phyloP scores from a whole-genome alignment of 2,797 vertebrate genomes.

The Syngnathus acus region DNA sequence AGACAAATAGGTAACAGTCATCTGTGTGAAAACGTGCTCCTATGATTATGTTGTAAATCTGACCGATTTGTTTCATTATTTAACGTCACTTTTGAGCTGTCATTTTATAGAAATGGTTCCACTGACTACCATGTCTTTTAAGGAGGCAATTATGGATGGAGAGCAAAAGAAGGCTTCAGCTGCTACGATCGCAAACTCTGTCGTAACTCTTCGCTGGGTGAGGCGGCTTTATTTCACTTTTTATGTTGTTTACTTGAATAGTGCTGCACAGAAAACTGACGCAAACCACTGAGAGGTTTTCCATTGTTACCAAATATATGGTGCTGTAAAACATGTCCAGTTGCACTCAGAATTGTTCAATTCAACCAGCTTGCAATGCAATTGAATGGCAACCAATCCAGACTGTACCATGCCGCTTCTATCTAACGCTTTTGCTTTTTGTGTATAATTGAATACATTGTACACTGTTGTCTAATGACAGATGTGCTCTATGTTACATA shows the following conservation, averaged over 20 bases:
- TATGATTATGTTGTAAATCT: no score
- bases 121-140: slow-evolving; percentile 15
- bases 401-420: background rate
- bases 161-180: slow-evolving; percentile 79
- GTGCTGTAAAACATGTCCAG: background rate
- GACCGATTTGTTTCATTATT: background rate
- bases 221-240: slow-evolving; percentile 21
- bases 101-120: background rate
- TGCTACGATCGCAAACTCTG: slow-evolving; percentile 80
- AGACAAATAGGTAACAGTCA: no score
- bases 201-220: slow-evolving; percentile 74
- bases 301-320: background rate
- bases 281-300: background rate
- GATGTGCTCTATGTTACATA: slow-evolving; percentile 26
- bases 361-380: background rate
- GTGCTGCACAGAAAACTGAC: background rate
- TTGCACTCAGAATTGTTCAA: background rate
- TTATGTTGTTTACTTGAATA: background rate
- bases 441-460: background rate
- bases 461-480: background rate
- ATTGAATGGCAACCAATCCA: background rate
- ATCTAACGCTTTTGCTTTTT: background rate
- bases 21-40: no score
- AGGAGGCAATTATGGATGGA: slow-evolving; percentile 81
- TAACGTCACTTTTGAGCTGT: no score